Evolutionary conservation across 2,888 invertebrate genomes (phyloP).

Genomic region (Clunio marinus): DNA sequence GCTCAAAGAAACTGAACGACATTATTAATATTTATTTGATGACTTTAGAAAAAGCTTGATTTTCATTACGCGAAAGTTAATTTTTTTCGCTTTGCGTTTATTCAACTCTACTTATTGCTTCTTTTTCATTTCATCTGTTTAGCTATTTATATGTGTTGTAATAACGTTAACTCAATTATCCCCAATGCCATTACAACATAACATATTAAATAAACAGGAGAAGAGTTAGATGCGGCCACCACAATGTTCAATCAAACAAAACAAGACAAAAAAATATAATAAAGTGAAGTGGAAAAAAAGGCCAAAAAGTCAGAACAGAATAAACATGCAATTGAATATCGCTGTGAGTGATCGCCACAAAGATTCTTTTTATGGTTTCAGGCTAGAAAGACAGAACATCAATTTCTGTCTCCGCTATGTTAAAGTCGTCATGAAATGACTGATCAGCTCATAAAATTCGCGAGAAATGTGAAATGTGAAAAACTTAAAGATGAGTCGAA

Average conservation of each 20-base stretch:
- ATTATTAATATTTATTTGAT: conserved; percentile 5
- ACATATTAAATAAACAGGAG: too few relatives aligned
- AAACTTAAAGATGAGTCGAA: too few relatives aligned
- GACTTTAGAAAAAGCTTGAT: too few relatives aligned
- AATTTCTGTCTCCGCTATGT: not conserved
- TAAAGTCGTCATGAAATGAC: not conserved
- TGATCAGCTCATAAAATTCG: too few relatives aligned
- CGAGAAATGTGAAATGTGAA: too few relatives aligned
- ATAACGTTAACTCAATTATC: conserved; percentile 10
- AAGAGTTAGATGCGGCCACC: not conserved
- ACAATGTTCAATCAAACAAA: not conserved
- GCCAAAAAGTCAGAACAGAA: not conserved
- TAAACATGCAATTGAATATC: conserved; percentile 1
- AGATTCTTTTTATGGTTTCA: conserved; percentile 7
- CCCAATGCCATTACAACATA: not conserved
- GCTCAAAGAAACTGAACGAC: too few relatives aligned
- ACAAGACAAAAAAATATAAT: too few relatives aligned
- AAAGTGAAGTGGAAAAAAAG: too few relatives aligned
- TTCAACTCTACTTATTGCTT: not conserved
- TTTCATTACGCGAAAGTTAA: too few relatives aligned
- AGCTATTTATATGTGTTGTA: conserved; percentile 2
- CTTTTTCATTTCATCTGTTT: too few relatives aligned
- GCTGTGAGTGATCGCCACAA: not conserved
- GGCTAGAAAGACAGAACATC: not conserved
- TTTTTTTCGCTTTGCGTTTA: not conserved